Base-by-base conservation (phyloP, 2,888 invertebrate genomes). In the Hyppa rectilinea region DNA sequence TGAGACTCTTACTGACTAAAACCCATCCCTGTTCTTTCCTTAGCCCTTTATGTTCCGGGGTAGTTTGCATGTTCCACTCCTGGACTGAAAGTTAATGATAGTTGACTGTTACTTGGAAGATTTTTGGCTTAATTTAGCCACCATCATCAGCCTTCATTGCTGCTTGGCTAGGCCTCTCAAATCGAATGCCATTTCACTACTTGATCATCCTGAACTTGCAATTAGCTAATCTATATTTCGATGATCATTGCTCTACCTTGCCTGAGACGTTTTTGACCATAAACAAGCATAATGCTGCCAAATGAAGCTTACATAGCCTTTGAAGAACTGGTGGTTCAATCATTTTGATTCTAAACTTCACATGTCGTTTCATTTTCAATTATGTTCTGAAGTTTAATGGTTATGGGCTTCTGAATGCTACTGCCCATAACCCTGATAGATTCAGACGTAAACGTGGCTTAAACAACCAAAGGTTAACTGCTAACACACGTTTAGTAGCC, bases 401-500 rank as follows among this genome's bases (percentile, higher is more conserved):
- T 20, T 52, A 45, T 50, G 26, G 29, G 29, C 7, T 74, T 55
- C 34, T 34, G 10, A 75, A 53, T 34, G 58, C 34, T 58, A 45
- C 45, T 75, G 40, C 34, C 67, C 14, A 47, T 73, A 73, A 66
- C 66, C 38, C 20, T n/a, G 26, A 38, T 34, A 40, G 29, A 38
- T 75, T 26, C 58, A 55, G 53, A 17, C 40, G 26, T 73, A 75
- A 73, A 73, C 7, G 2, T 23, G 14, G 34, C 26, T 1, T n/a
- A 58, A 53, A 75, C 12, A 23, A 9, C n/a, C 34, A 67, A 40
- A 75, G 47, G 53, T 76, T 67, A 47, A 47, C 58, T 29, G 43
- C 43, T 31, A 17, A 29, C 9, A 23, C 29, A 40, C n/a, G n/a
- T n/a, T n/a, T n/a, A 29, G 47, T 47, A 49, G 47, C 26, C n/a